Evolutionary conservation across 2,113 vertebrate genomes (phyloP).

Genomic region (Lagopus muta): DNA sequence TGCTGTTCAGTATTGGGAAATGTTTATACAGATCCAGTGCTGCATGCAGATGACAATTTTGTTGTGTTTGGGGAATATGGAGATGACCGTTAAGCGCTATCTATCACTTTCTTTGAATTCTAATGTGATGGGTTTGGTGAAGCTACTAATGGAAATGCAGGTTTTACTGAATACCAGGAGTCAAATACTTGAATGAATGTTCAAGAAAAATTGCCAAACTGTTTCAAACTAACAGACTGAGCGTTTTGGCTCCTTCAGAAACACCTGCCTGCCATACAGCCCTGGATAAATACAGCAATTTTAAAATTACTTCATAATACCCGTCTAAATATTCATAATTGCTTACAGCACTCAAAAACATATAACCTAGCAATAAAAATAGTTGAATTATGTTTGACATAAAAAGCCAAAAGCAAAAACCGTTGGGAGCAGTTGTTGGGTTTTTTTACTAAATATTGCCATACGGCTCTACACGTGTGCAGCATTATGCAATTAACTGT

Average conservation of each 20-base stretch:
- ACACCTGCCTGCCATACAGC: constrained; percentile 72
- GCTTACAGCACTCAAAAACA: constrained; percentile 74
- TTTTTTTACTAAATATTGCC: constrained; percentile 63
- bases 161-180: neutral
- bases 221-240: constrained; percentile 30
- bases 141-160: neutral
- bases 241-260: constrained; percentile 65
- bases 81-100: neutral
- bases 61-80: neutral
- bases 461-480: constrained; percentile 67
- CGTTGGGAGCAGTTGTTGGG: constrained; percentile 38
- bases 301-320: constrained; percentile 66
- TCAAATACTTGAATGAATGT: neutral
- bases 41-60: neutral
- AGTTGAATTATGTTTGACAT: constrained; percentile 75
- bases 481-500: constrained; percentile 61
- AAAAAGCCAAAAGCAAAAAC: constrained; percentile 61
- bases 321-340: constrained; percentile 73
- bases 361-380: constrained; percentile 80
- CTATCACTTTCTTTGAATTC: neutral
- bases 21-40: neutral
- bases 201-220: constrained; percentile 6
- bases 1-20: neutral
- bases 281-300: constrained; percentile 57
- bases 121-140: neutral